phyloP scores from a whole-genome alignment of 53 echinoderm and acorn worm genomes.

The Luidia sarsii region DNA sequence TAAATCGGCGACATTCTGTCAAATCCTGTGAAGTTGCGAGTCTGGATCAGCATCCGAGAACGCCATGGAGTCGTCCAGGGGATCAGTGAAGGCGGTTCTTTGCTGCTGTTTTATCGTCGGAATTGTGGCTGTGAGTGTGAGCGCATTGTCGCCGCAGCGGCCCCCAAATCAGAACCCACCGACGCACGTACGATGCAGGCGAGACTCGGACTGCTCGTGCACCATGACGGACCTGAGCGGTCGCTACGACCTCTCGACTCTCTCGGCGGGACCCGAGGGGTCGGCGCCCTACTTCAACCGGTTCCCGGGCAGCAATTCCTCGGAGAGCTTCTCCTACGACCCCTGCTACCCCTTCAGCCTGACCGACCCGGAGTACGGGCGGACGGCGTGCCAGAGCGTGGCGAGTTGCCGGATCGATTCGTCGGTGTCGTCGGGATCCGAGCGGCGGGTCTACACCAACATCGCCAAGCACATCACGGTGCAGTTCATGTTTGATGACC shows the following conservation, averaged over 20 bases:
- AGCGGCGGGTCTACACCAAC: background rate
- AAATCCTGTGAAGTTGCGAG: too few species aligned
- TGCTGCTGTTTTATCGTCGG: too few species aligned
- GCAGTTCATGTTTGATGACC: conserved; percentile 5
- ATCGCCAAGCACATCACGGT: conserved; percentile 27
- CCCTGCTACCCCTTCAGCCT: conserved; percentile 38
- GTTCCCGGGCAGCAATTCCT: conserved; percentile 11
- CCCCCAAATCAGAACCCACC: too few species aligned
- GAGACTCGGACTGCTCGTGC: conserved; percentile 6
- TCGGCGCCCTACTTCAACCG: conserved; percentile 1
- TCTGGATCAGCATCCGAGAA: too few species aligned
- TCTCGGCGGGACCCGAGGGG: background rate
- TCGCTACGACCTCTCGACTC: conserved; percentile 34
- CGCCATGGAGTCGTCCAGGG: too few species aligned
- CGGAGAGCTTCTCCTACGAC: conserved; percentile 40
- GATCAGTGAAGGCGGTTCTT: too few species aligned
- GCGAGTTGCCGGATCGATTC: conserved; percentile 9
- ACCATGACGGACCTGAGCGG: conserved; percentile 26
- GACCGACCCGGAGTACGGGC: background rate
- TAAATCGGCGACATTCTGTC: too few species aligned
- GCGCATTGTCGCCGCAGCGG: too few species aligned
- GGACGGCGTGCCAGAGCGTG: conserved; percentile 13
- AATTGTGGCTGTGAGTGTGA: too few species aligned
- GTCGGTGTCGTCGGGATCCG: background rate
- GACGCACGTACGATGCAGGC: background rate